These are phyloP conservation scores for Zaprionus nigranus DNA, from an alignment of 1,140 invertebrate genomes.

Conservation along the genomic window DNA sequence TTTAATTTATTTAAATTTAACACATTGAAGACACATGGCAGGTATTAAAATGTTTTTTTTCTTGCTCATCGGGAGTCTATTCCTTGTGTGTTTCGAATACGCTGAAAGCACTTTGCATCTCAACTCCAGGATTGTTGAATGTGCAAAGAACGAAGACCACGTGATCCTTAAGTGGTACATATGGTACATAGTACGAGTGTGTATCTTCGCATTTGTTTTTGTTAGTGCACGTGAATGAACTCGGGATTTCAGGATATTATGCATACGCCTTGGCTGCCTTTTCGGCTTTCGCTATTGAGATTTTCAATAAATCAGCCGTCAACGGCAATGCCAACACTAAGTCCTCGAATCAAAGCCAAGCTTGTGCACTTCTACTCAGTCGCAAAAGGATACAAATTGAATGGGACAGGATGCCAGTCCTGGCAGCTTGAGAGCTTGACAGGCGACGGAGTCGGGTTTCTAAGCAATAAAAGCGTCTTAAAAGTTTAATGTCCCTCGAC, in stretches of 20 bases:
- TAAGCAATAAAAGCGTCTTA: conserved; percentile 76
- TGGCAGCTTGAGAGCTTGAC: conserved; percentile 16
- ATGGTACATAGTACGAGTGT: neutral
- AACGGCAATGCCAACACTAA: conserved; percentile 63
- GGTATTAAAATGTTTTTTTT: neutral
- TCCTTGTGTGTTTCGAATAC: neutral
- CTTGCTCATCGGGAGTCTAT: neutral
- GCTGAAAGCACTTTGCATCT: conserved; percentile 26
- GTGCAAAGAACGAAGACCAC: neutral
- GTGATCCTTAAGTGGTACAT: conserved; percentile 5
- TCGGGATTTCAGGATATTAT: conserved; percentile 41
- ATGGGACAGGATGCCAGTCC: conserved; percentile 52
- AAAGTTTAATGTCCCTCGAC: conserved; percentile 75
- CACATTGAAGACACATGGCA: neutral
- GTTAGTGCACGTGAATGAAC: conserved; percentile 37
- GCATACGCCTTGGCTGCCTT: conserved; percentile 29
- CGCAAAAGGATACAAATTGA: conserved; percentile 48
- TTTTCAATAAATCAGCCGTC: conserved; percentile 64
- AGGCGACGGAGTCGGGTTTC: conserved; percentile 20
- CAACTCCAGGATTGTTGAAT: conserved; percentile 1
- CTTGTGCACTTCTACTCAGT: conserved; percentile 9
- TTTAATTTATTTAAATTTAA: neutral
- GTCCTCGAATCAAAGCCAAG: conserved; percentile 67
- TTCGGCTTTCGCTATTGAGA: conserved; percentile 18
- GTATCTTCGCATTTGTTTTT: neutral